phyloP scores from a whole-genome alignment of 2,888 invertebrate species.

The Sinelater perroti region DNA sequence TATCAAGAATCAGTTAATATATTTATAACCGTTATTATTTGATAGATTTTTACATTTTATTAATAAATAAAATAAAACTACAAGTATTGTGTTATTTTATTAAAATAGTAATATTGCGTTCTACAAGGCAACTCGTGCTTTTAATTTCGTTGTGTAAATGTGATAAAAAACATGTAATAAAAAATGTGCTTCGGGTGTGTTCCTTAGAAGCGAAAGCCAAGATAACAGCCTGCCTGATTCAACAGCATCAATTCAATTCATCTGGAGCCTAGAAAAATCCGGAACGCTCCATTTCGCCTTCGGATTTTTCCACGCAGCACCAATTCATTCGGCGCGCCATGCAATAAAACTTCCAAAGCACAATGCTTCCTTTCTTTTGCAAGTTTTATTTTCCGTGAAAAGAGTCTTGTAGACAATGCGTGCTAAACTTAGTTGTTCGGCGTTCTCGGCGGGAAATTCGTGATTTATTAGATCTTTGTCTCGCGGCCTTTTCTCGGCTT shows the following conservation, averaged over 20 bases:
- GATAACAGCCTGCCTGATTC: too few species aligned
- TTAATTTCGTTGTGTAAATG: too few species aligned
- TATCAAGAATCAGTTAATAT: too few species aligned
- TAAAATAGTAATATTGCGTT: too few species aligned
- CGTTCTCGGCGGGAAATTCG: slow-evolving; percentile 32
- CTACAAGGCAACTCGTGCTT: too few species aligned
- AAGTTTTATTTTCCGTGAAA: slow-evolving; percentile 47
- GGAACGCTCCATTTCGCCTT: slow-evolving; percentile 33
- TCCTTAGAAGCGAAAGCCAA: too few species aligned
- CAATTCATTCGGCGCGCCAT: slow-evolving; percentile 33
- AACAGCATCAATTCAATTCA: slow-evolving; percentile 27
- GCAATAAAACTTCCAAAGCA: slow-evolving; percentile 37
- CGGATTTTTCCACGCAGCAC: slow-evolving; percentile 34
- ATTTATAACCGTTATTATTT: too few species aligned
- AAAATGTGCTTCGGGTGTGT: too few species aligned
- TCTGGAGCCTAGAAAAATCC: slow-evolving; percentile 29
- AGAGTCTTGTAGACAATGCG: slow-evolving; percentile 39
- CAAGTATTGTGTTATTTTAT: too few species aligned
- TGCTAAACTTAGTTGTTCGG: slow-evolving; percentile 35
- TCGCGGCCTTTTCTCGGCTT: slow-evolving; percentile 18
- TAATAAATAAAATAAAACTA: too few species aligned
- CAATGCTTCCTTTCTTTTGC: slow-evolving; percentile 40
- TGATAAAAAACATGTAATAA: too few species aligned
- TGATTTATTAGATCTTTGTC: slow-evolving; percentile 31
- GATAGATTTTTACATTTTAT: too few species aligned